Conservation (phyloP, 2,797 vertebrate genomes). For the Sebastes vulpes region DNA sequence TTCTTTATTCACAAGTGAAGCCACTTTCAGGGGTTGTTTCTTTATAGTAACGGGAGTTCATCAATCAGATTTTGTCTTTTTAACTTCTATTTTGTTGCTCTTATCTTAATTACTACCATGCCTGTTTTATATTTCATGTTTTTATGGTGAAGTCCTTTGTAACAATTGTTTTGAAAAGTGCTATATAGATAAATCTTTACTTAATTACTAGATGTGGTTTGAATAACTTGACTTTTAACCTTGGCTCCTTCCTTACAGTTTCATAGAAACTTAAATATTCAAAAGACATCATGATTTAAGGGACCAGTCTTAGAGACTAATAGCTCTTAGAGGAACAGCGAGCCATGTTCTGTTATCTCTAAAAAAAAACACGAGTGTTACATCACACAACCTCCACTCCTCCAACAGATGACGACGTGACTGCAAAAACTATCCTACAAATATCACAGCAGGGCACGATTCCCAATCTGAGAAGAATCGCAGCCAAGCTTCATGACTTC, state of each 20-base stretch:
- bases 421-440: slow-evolving; percentile 30
- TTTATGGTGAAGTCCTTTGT: not conserved
- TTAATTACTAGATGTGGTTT: not conserved
- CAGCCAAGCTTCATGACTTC: slow-evolving; percentile 30
- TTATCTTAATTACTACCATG: not conserved
- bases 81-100: not conserved
- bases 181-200: not conserved
- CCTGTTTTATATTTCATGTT: not conserved
- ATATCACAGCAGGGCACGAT: slow-evolving; percentile 35
- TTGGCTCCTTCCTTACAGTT: not conserved
- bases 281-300: slow-evolving; percentile 8
- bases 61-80: not conserved
- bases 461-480: slow-evolving; percentile 38
- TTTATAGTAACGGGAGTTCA: not conserved
- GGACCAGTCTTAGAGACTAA: slow-evolving; percentile 7
- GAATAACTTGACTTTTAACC: not conserved
- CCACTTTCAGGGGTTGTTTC: not conserved
- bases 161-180: not conserved
- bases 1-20: not conserved
- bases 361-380: slow-evolving; percentile 40
- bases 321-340: slow-evolving; percentile 28
- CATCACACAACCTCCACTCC: slow-evolving; percentile 21
- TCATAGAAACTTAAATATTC: slow-evolving; percentile 23
- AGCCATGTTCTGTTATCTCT: slow-evolving; percentile 26
- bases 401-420: slow-evolving; percentile 19